Percentiles rank a stretch among this genome's conserved stretches.
Conservation (phyloP, 1,140 invertebrate species). For the Drosophila orosa region DNA sequence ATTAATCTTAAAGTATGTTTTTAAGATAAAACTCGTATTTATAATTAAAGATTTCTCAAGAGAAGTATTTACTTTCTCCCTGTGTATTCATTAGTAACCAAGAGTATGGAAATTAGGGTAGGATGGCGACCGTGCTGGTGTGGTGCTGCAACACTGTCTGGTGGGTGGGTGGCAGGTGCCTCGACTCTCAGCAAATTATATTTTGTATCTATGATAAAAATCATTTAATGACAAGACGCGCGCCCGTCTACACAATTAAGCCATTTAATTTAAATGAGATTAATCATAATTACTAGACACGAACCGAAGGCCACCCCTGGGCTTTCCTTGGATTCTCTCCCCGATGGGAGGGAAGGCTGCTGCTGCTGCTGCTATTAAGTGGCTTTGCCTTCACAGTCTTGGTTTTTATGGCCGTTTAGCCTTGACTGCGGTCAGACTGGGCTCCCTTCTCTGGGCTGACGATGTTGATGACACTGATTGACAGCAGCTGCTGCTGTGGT, state of each 20-base stretch:
- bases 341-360: neutral
- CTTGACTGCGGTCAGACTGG: constrained; percentile 26
- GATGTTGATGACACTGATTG: constrained; percentile 51
- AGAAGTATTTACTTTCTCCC: no score
- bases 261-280: constrained; percentile 83
- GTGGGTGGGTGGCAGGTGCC: constrained; percentile 31
- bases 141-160: neutral
- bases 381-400: constrained; percentile 22
- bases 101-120: constrained; percentile 22
- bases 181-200: constrained; percentile 58
- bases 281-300: constrained; percentile 80
- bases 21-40: no score
- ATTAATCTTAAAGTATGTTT: no score
- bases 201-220: constrained; percentile 77
- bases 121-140: no score
- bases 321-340: neutral
- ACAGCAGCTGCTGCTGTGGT: constrained; percentile 35
- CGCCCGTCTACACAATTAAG: constrained; percentile 69
- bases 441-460: neutral
- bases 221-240: constrained; percentile 80
- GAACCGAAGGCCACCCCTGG: constrained; percentile 29
- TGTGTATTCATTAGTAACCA: constrained; percentile 40
- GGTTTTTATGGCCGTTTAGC: constrained; percentile 39
- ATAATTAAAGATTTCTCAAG: no score
- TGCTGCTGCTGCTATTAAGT: constrained; percentile 12